phyloP scores from a whole-genome alignment of 2,797 vertebrate genomes.

The Pagetopsis macropterus region DNA sequence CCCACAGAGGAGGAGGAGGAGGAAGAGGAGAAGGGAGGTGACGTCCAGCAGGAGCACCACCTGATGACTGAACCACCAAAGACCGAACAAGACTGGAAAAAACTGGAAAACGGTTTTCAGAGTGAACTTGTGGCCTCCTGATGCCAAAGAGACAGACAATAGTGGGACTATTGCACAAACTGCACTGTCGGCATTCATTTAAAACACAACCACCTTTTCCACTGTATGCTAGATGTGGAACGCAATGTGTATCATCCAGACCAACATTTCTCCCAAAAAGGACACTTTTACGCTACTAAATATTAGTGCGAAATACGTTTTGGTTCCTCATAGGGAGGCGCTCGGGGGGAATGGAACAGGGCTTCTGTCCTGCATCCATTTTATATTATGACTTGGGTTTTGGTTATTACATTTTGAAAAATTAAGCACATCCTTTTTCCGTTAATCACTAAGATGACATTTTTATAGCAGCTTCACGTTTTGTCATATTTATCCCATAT shows the following conservation, averaged over 20 bases:
- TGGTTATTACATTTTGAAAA: neutral
- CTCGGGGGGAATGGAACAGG: neutral
- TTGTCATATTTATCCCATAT: neutral
- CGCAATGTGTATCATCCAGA: too few species aligned
- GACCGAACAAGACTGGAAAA: constrained; percentile 11
- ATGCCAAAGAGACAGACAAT: constrained; percentile 19
- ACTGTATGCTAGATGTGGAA: neutral
- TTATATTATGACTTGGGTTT: neutral
- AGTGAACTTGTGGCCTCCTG: constrained; percentile 35
- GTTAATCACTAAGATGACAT: too few species aligned
- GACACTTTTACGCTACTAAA: neutral
- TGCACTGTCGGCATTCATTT: neutral
- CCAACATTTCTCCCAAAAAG: neutral
- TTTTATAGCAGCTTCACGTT: too few species aligned
- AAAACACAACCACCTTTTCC: neutral
- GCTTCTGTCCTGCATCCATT: neutral
- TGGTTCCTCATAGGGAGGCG: too few species aligned
- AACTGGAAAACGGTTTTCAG: constrained; percentile 12
- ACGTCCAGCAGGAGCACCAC: neutral
- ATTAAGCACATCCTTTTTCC: rapidly evolving
- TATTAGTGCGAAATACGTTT: neutral
- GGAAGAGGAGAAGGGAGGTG: constrained; percentile 9
- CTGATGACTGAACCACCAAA: neutral
- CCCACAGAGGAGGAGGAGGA: constrained; percentile 2
- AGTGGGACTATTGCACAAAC: neutral